Evolutionary conservation across 2,888 invertebrate genomes (phyloP).

Genomic region (Barypeithes pellucidus): DNA sequence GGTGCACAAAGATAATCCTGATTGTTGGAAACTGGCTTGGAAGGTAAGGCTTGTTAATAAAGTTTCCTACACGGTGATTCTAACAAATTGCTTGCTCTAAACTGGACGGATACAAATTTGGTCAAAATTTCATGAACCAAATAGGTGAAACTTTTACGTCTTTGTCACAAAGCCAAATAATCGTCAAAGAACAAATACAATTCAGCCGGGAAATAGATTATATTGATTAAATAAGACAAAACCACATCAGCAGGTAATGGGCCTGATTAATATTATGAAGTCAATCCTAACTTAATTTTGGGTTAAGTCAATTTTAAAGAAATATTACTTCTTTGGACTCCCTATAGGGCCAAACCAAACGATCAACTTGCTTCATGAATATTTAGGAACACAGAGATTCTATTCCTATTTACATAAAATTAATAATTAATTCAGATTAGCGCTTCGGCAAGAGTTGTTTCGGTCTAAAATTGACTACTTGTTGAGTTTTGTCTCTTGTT

Average conservation of each 20-base stretch:
- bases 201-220: no score
- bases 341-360: not conserved
- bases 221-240: no score
- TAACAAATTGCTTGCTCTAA: no score
- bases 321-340: not conserved
- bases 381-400: constrained; percentile 15
- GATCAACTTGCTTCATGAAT: constrained; percentile 29
- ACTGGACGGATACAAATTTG: no score
- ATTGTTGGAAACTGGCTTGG: not conserved
- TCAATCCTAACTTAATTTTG: not conserved
- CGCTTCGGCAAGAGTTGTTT: constrained; percentile 29
- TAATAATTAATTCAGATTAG: constrained; percentile 39
- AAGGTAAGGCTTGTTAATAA: not conserved
- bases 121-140: no score
- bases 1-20: constrained; percentile 8
- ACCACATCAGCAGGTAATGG: no score
- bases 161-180: no score
- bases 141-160: no score
- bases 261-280: no score
- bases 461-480: constrained; percentile 24
- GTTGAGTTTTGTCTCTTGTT: constrained; percentile 28
- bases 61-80: not conserved
- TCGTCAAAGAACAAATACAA: no score
- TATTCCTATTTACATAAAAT: constrained; percentile 41
- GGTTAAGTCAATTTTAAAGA: not conserved